phyloP scores from a whole-genome alignment of 2,797 vertebrate genomes.

The Tragelaphus oryx region DNA sequence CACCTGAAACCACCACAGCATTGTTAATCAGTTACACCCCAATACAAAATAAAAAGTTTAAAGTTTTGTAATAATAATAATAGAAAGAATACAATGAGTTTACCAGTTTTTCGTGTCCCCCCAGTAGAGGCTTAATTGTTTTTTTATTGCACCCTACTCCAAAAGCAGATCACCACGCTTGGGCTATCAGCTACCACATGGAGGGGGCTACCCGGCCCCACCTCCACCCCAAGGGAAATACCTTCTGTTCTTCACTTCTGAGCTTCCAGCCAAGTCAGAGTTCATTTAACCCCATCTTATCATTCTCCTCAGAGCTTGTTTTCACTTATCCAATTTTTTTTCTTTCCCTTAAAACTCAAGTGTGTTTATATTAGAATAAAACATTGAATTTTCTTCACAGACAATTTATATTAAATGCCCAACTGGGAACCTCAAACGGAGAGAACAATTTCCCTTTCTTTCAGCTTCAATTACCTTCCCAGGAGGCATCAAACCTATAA shows the following conservation, averaged over 20 bases:
- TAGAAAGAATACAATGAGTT: not conserved
- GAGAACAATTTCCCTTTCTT: constrained; percentile 12
- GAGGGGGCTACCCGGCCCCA: not conserved
- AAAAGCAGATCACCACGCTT: not conserved
- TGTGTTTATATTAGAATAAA: constrained; percentile 33
- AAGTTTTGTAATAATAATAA: not conserved
- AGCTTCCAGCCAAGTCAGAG: not conserved
- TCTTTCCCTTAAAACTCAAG: constrained; percentile 2
- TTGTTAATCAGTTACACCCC: not conserved
- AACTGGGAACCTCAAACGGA: not conserved
- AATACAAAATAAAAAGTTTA: not conserved
- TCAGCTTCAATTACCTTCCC: constrained; percentile 21
- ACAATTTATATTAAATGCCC: constrained; percentile 8
- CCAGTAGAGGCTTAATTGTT: constrained; percentile 10
- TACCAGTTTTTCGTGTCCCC: not conserved
- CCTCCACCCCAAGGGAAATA: not conserved
- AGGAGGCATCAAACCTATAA: constrained; percentile 13
- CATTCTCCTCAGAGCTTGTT: not conserved
- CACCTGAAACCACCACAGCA: not conserved
- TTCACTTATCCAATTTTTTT: constrained; percentile 15
- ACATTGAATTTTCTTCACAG: constrained; percentile 13
- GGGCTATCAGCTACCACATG: not conserved
- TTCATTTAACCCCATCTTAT: not conserved
- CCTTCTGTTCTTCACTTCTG: not conserved
- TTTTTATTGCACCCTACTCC: not conserved